A percentile compares a stretch with the other conserved stretches of the same genome.
Conservation (phyloP, 2,888 invertebrate species). For the Toxonevra muliebris region DNA sequence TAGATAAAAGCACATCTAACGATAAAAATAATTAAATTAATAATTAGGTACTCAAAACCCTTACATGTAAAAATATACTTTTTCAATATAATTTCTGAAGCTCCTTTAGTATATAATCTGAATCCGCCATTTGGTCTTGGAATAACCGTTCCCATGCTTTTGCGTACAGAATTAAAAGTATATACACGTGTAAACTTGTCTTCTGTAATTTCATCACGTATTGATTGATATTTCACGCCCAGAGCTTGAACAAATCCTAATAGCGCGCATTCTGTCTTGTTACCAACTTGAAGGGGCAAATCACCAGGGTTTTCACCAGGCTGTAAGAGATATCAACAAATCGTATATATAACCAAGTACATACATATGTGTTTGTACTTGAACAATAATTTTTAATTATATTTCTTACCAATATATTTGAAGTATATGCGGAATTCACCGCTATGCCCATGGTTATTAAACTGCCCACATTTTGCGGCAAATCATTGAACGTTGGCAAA, state of each 20-base stretch:
- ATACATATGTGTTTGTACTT: background rate
- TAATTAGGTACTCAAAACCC: too few relatives aligned
- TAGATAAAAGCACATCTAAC: conserved; percentile 92
- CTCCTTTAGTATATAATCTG: conserved; percentile 95
- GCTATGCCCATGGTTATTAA: conserved; percentile 87
- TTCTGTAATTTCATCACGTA: conserved; percentile 91
- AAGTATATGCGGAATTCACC: conserved; percentile 97
- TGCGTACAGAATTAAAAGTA: conserved; percentile 99
- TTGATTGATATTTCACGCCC: conserved; percentile 90
- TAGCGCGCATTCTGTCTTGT: conserved; percentile 98
- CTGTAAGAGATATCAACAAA: conserved; percentile 60
- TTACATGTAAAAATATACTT: conserved; percentile 71
- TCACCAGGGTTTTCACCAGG: conserved; percentile 82
- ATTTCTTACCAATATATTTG: conserved; percentile 83
- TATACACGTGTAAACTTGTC: conserved; percentile 91
- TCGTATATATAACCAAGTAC: conserved; percentile 33
- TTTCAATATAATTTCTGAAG: conserved; percentile 98
- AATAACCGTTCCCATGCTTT: conserved; percentile 98
- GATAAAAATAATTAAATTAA: background rate
- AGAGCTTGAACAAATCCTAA: conserved; percentile 92
- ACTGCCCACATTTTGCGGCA: conserved; percentile 85
- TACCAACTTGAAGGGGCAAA: conserved; percentile 94
- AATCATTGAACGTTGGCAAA: conserved; percentile 84
- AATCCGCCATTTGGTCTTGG: conserved; percentile 87
- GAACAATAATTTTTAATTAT: conserved; percentile 4